Base-by-base conservation (phyloP, 1,140 invertebrate genomes). In the Dreissena rostriformis region DNA sequence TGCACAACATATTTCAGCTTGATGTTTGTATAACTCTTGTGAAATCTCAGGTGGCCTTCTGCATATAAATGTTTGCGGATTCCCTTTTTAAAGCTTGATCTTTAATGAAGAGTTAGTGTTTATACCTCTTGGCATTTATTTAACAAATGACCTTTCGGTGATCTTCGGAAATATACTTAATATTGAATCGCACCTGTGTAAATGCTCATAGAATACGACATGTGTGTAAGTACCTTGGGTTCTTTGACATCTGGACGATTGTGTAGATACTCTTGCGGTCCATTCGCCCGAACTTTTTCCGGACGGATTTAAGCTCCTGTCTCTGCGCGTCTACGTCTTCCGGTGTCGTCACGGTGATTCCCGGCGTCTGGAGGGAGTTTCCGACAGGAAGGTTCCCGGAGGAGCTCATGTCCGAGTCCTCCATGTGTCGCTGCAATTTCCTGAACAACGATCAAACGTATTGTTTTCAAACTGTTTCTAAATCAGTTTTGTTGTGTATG, bases 251-350 rank as follows among this genome's bases (percentile, higher is more conserved):
- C 51, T 84, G 68, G 0, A 84, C 82, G 53, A 84, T 84, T 19
- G 82, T 84, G 39, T 71, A 84, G 82, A 84, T 72, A 24, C 82
- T 84, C 68, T 86, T 88, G 15, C 83, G 39, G 63, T 86, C 83
- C 11, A 87, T 77, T 71, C 84, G 57, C 19, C 72, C 71, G 78
- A 88, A 88, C 67, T 72, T 82, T 19, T 28, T 72, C 15, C 53
- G 51, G 1, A 55, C 73, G 39, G 49, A 65, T 39, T 66, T 28
- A n/a, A 77, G 22, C 51, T 57, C 53, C 17, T 63, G 49, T 12
- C 29, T 72, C 22, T 51, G 51, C 0, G 11, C 67, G n/a, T 72
- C 51, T 53, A 79, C 82, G 1, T 39, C 70, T 55, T 24, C 53
- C 4, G 76, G 72, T 65, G 78, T 15, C 12, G 79, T 39, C 0